Evolutionary conservation across 2,888 invertebrate genomes (phyloP).

Genomic region (Syritta pipiens): DNA sequence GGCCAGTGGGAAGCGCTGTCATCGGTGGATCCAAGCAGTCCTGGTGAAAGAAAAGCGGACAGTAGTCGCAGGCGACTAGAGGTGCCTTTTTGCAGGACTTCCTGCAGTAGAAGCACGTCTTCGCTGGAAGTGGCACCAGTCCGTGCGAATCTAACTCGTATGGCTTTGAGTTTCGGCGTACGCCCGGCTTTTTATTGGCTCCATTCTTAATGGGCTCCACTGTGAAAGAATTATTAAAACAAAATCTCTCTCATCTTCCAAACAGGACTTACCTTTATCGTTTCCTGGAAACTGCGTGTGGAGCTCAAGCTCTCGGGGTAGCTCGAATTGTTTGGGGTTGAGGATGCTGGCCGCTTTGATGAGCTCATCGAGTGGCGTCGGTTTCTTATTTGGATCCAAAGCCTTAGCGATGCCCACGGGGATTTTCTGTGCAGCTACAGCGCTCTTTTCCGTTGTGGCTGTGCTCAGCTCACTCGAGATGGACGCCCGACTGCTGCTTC

Average conservation of each 20-base stretch:
- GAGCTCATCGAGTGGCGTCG: constrained; percentile 87
- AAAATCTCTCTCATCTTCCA: neutral
- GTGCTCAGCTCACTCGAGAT: constrained; percentile 75
- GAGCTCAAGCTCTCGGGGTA: constrained; percentile 89
- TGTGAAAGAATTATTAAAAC: constrained; percentile 39
- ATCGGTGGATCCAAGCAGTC: constrained; percentile 97
- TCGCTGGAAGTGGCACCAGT: constrained; percentile 90
- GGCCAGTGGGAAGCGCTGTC: constrained; percentile 90
- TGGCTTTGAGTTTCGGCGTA: constrained; percentile 78
- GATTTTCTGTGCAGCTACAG: constrained; percentile 73
- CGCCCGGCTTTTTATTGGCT: constrained; percentile 72
- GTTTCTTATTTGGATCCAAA: constrained; percentile 78
- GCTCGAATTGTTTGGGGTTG: constrained; percentile 94
- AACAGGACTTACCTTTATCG: constrained; percentile 83
- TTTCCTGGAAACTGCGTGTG: constrained; percentile 90
- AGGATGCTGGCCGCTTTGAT: constrained; percentile 90
- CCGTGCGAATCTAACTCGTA: constrained; percentile 82
- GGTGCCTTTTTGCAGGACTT: constrained; percentile 91
- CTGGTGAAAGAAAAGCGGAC: constrained; percentile 92
- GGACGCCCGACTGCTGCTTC: constrained; percentile 76
- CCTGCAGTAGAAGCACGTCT: constrained; percentile 90
- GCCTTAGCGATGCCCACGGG: constrained; percentile 76
- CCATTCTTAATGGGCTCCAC: constrained; percentile 75
- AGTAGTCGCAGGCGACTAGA: constrained; percentile 95
- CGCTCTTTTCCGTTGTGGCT: constrained; percentile 73